Percentiles rank a stretch among this genome's conserved stretches.
These are phyloP conservation scores for Stenodema calcarata DNA, from an alignment of 2,888 invertebrate genomes.

Conservation along the genomic window DNA sequence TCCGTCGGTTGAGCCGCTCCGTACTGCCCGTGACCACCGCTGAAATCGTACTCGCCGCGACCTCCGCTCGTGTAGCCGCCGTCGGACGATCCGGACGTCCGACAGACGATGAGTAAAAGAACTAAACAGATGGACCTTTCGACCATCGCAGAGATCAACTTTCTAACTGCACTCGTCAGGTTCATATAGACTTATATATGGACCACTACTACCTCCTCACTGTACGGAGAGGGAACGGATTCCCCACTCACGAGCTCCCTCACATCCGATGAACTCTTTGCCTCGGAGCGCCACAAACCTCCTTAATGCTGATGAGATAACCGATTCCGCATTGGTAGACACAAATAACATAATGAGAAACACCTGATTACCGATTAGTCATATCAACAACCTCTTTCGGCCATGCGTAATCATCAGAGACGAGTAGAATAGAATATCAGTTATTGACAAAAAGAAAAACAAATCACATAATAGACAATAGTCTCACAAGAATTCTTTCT, in stretches of 20 bases:
- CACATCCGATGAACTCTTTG: neutral
- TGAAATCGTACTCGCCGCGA: conserved; percentile 29
- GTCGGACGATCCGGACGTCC: neutral
- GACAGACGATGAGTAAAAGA: neutral
- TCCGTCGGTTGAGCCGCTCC: neutral
- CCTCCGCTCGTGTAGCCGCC: conserved; percentile 62
- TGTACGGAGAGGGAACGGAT: neutral
- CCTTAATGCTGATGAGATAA: neutral
- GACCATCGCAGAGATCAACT: neutral
- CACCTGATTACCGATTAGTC: no score
- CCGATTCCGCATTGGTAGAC: neutral
- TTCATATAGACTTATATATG: conserved; percentile 13
- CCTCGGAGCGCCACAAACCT: neutral
- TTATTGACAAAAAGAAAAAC: no score
- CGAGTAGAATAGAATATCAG: no score
- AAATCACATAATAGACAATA: no score
- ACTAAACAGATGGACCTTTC: neutral
- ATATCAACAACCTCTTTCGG: no score
- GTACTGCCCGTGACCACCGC: conserved; percentile 24
- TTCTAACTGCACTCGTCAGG: neutral
- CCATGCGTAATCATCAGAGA: no score
- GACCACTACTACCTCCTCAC: neutral
- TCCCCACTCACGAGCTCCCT: neutral
- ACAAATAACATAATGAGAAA: neutral
- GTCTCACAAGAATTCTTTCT: no score